phyloP scores from a whole-genome alignment of 2,113 vertebrate species.

The Nannospalax galili region DNA sequence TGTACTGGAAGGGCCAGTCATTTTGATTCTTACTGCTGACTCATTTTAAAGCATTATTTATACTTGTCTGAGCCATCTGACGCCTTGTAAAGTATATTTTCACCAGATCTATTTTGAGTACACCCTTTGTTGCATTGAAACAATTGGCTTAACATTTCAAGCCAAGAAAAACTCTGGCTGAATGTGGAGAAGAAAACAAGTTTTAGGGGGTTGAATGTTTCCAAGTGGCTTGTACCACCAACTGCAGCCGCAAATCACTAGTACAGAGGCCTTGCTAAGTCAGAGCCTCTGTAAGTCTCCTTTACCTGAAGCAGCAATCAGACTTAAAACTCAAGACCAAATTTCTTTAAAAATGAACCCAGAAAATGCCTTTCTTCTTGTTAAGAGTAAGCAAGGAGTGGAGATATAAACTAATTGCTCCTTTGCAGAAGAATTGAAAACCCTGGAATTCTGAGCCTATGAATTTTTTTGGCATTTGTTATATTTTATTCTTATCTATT shows the following conservation, averaged over 20 bases:
- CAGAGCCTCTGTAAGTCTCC: background rate
- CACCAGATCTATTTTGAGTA: constrained; percentile 72
- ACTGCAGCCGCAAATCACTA: background rate
- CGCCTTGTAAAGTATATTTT: constrained; percentile 8
- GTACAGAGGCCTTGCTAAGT: background rate
- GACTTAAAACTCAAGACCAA: background rate
- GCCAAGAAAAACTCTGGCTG: constrained; percentile 62
- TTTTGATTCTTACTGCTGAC: background rate
- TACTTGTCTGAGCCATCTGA: background rate
- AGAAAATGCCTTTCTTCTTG: constrained; percentile 16
- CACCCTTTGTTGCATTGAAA: constrained; percentile 67
- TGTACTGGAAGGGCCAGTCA: background rate
- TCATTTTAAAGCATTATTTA: constrained; percentile 24
- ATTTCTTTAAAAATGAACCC: background rate
- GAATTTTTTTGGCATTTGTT: background rate
- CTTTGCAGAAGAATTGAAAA: background rate
- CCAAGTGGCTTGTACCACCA: background rate
- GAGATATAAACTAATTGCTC: constrained; percentile 7
- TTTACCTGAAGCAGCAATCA: background rate
- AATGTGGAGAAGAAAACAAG: constrained; percentile 46
- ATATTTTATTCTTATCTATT: background rate
- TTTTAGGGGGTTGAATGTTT: background rate
- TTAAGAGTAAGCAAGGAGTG: too few species aligned
- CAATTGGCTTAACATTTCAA: constrained; percentile 64
- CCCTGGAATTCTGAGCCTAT: background rate